Percentiles rank a stretch among this genome's conserved stretches.
Conservation (phyloP, 2,113 vertebrate species). For the Meleagris gallopavo region DNA sequence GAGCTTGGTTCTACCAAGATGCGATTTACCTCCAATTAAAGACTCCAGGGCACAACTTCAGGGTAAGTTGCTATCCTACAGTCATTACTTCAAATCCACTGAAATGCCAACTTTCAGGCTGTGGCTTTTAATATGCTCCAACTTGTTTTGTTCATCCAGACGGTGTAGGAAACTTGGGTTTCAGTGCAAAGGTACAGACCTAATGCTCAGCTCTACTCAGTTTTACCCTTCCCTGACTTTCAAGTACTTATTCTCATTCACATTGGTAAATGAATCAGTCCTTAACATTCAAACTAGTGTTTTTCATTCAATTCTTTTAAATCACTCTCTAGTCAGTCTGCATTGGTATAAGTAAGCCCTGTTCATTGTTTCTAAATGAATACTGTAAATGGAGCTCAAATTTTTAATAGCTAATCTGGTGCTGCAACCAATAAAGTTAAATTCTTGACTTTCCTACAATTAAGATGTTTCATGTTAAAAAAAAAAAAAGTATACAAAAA, state of each 20-base stretch:
- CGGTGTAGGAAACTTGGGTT: background rate
- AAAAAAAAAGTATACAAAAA: background rate
- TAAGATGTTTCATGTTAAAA: background rate
- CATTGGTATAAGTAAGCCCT: background rate
- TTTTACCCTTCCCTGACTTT: background rate
- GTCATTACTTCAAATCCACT: background rate
- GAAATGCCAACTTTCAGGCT: background rate
- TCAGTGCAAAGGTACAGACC: background rate
- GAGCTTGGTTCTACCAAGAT: background rate
- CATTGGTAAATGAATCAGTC: background rate
- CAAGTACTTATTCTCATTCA: background rate
- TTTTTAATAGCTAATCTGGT: background rate
- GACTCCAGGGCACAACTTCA: background rate
- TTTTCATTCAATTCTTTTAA: background rate
- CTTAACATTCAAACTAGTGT: background rate
- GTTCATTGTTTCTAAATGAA: background rate
- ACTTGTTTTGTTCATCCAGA: background rate
- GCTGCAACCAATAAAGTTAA: background rate
- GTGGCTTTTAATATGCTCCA: background rate
- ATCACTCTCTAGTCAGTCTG: background rate
- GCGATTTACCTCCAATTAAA: background rate
- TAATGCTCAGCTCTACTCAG: background rate
- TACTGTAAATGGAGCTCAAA: background rate
- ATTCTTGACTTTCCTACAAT: background rate
- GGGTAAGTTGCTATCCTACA: background rate